A percentile compares a stretch with the other conserved stretches of the same genome.
These are phyloP conservation scores for Drosophila orosa DNA, from an alignment of 1,140 invertebrate species.

Conservation along the genomic window DNA sequence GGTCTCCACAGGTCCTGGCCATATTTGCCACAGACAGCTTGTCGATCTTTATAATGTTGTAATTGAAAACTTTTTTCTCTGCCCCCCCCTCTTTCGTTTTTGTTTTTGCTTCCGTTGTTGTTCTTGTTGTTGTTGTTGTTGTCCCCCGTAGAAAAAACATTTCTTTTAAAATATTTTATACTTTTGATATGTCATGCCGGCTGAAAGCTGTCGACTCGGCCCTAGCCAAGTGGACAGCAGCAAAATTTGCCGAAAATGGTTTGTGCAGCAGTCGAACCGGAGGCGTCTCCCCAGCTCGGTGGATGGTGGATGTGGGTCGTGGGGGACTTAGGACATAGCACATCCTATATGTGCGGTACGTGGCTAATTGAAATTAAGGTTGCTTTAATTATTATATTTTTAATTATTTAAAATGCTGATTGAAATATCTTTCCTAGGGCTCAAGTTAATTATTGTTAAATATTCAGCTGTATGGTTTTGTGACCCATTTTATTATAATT, in stretches of 20 bases:
- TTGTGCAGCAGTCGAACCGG: conserved; percentile 5
- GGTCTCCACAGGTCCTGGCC: conserved; percentile 43
- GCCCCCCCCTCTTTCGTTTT: conserved; percentile 17
- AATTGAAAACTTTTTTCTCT: conserved; percentile 81
- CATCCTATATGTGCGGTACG: conserved; percentile 1
- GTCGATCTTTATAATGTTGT: conserved; percentile 84
- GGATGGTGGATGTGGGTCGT: conserved; percentile 27
- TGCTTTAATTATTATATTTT: background rate
- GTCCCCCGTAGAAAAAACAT: conserved; percentile 51
- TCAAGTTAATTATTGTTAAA: background rate
- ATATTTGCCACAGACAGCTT: conserved; percentile 83
- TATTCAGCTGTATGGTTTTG: background rate
- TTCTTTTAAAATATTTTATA: conserved; percentile 82
- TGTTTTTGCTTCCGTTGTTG: conserved; percentile 12
- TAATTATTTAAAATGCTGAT: background rate
- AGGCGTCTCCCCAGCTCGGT: conserved; percentile 18
- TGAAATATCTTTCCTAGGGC: background rate
- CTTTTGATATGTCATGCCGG: conserved; percentile 78
- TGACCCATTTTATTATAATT: too few species aligned
- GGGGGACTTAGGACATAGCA: conserved; percentile 10
- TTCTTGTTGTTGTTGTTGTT: conserved; percentile 21
- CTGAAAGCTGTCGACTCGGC: conserved; percentile 67
- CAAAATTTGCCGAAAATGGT: conserved; percentile 42
- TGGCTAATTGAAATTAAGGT: conserved; percentile 41
- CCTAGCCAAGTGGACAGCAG: conserved; percentile 53